Evolutionary conservation across 2,888 invertebrate species (phyloP), one percentile per base, ranked within the genome.

Genomic region (Emmelina monodactyla): DNA sequence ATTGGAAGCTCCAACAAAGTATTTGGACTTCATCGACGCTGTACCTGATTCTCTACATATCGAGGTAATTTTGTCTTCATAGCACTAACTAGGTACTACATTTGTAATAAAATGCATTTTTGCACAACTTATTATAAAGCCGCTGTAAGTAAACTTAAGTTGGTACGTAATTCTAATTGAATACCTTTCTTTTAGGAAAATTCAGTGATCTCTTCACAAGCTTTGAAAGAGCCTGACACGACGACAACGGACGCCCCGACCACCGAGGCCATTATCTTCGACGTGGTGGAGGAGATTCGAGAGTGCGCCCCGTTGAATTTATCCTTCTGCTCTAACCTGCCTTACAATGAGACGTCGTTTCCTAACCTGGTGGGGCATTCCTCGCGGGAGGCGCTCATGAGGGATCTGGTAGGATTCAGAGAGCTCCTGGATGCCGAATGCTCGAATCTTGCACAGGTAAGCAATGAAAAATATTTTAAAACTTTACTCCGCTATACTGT

Each of bases 381-480:
- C 32, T 82, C 82, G 2, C 60, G 80, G 29, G 83, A 85, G 15
- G 88, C 88, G 28, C 84, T 94, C 28, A 50, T 73, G 45, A 56
- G 86, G 28, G 89, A 94, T 59, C 83, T 94, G 13, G 92, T 93
- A 31, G 84, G 89, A 0, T 93, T 91, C 58, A 86, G 91, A 40
- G 92, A 91, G 60, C 71, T 94, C n/a, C 88, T 94, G 5, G 94
- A 94, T 59, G 92, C 92, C 0, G 94, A 94, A 66, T 95, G 95
- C 62, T 94, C 92, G 51, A 83, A 88, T 43, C 83, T 91, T 47
- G 92, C 94, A 1, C 92, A 91, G 60, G 79, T 78, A 52, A 47
- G n/a, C n/a, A n/a, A n/a, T n/a, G n/a, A n/a, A n/a, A n/a, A n/a
- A n/a, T n/a, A n/a, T n/a, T n/a, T n/a, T n/a, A n/a, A n/a, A n/a